Percentiles rank a stretch among this genome's conserved stretches.
Conservation (phyloP, 2,888 invertebrate species). For the Aporophyla lueneburgensis region DNA sequence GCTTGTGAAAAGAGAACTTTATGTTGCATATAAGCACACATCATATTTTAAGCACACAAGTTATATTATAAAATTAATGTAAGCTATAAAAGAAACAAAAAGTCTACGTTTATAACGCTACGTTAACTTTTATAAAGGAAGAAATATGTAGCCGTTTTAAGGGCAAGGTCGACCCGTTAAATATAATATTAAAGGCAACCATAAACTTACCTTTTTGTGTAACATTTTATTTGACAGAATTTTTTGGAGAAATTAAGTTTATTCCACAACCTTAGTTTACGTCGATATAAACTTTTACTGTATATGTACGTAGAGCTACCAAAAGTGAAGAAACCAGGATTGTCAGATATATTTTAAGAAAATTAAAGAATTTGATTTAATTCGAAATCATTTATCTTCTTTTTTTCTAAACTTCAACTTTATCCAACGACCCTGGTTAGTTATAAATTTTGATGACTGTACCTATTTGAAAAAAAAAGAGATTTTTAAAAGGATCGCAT, state of each 20-base stretch:
- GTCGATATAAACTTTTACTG: background rate
- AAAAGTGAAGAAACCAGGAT: no score
- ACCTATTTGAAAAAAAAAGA: background rate
- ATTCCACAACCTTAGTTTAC: background rate
- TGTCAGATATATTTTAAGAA: no score
- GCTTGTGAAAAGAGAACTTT: background rate
- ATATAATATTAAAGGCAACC: slow-evolving; percentile 11
- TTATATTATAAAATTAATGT: background rate
- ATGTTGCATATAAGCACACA: slow-evolving; percentile 8
- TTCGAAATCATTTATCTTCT: no score
- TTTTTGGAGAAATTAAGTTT: slow-evolving; percentile 27
- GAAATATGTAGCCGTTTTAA: slow-evolving; percentile 24
- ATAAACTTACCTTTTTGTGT: slow-evolving; percentile 32
- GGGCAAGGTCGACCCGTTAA: slow-evolving; percentile 33
- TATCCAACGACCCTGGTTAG: no score
- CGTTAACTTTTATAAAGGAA: slow-evolving; percentile 8
- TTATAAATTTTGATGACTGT: no score
- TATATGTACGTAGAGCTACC: background rate
- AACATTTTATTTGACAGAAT: slow-evolving; percentile 8
- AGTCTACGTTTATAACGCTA: background rate
- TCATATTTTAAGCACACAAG: background rate
- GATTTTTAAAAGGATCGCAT: background rate
- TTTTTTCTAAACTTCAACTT: no score
- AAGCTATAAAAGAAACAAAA: slow-evolving; percentile 31
- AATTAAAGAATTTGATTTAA: no score